These are phyloP conservation scores for Apamea epomidion DNA, from an alignment of 2,888 invertebrate species.

Conservation along the genomic window DNA sequence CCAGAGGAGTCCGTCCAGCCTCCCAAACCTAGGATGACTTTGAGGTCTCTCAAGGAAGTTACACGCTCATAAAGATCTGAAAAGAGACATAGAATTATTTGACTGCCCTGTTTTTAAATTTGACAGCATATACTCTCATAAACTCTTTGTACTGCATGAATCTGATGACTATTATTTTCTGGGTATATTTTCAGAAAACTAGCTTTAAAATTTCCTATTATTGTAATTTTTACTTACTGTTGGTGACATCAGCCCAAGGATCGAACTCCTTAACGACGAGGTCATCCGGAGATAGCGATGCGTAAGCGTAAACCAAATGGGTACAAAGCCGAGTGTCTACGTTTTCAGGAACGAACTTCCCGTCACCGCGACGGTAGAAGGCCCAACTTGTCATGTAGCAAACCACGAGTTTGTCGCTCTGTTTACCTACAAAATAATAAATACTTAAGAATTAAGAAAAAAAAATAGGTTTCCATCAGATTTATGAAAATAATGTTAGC, in stretches of 20 bases:
- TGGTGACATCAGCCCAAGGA: slow-evolving; percentile 96
- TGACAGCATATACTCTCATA: background rate
- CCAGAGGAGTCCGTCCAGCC: slow-evolving; percentile 98
- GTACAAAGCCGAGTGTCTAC: slow-evolving; percentile 96
- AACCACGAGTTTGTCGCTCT: slow-evolving; percentile 91
- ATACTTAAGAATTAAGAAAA: background rate
- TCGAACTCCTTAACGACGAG: slow-evolving; percentile 95
- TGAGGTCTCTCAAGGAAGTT: slow-evolving; percentile 92
- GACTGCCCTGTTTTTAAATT: too few relatives aligned
- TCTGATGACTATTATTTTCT: background rate
- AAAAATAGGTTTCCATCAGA: too few relatives aligned
- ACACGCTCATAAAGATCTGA: slow-evolving; percentile 95
- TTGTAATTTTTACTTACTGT: slow-evolving; percentile 91
- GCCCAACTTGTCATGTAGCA: slow-evolving; percentile 98
- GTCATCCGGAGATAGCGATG: slow-evolving; percentile 95
- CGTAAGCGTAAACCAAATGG: slow-evolving; percentile 97
- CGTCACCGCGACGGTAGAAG: slow-evolving; percentile 95
- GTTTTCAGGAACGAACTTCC: slow-evolving; percentile 96
- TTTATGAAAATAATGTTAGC: background rate
- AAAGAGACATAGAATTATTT: slow-evolving; percentile 35
- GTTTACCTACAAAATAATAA: slow-evolving; percentile 75
- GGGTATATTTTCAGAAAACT: background rate
- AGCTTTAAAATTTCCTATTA: background rate
- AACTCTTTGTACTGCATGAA: background rate
- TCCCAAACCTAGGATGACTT: slow-evolving; percentile 95